Evolutionary conservation across 2,113 vertebrate species (phyloP).

Genomic region (Microcebus lehilahytsara): DNA sequence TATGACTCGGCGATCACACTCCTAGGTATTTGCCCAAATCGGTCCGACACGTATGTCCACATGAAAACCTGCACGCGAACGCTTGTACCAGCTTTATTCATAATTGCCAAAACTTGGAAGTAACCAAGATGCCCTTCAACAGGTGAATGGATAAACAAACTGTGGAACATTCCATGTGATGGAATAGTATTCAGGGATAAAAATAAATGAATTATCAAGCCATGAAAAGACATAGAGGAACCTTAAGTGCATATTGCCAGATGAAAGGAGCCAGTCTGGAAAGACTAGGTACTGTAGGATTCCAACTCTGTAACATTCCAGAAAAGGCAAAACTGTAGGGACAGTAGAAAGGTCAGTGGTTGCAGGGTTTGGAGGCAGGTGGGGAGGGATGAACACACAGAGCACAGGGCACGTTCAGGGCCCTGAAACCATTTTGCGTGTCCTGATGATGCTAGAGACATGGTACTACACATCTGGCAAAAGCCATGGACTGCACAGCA

Average conservation of each 20-base stretch:
- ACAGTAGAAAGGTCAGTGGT: fast-evolving
- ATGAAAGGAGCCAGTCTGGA: too few species aligned
- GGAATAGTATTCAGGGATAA: background rate
- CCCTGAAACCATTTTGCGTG: fast-evolving
- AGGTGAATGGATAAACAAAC: background rate
- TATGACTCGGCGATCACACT: fast-evolving
- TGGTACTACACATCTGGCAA: background rate
- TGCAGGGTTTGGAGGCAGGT: background rate
- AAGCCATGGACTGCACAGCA: fast-evolving
- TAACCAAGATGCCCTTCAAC: background rate
- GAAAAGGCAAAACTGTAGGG: background rate
- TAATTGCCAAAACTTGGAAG: too few species aligned
- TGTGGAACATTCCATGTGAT: background rate
- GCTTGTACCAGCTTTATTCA: background rate
- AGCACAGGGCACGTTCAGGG: background rate
- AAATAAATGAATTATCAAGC: background rate
- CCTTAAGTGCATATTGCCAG: fast-evolving
- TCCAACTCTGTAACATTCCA: background rate
- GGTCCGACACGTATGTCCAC: background rate
- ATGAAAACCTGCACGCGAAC: too few species aligned
- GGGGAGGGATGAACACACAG: too few species aligned
- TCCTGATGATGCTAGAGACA: fast-evolving
- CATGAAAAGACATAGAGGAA: background rate
- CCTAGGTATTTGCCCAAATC: background rate
- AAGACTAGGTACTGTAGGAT: fast-evolving